Conservation (phyloP, 2,797 vertebrate species). For the Dendrocincla tyrannina region DNA sequence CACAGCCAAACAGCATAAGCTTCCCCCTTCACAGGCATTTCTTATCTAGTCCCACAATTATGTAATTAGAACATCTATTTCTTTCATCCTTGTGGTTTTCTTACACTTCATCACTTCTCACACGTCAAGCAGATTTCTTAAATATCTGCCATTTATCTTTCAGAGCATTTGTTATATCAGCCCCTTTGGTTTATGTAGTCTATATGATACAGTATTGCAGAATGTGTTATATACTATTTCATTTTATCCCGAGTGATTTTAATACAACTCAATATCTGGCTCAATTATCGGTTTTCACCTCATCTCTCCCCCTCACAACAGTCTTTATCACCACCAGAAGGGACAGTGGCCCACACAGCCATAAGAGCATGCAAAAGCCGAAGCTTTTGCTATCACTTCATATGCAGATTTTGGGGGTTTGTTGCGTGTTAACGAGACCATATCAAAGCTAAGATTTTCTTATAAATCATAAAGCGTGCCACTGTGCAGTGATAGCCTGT, state of each 20-base stretch:
- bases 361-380: rapidly evolving
- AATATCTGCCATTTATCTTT: neutral
- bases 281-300: neutral
- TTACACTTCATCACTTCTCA: neutral
- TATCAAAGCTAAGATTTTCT: neutral
- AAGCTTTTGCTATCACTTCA: neutral
- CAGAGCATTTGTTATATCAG: neutral
- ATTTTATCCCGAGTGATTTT: neutral
- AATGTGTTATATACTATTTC: neutral
- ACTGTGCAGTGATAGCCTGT: neutral
- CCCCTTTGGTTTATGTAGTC: neutral
- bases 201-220: neutral
- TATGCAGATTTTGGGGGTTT: neutral
- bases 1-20: neutral
- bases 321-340: neutral
- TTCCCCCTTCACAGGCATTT: neutral
- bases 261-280: neutral
- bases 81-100: neutral
- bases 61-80: neutral
- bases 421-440: neutral
- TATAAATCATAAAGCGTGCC: neutral
- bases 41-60: neutral
- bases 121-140: neutral
- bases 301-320: neutral
- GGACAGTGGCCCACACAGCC: neutral